These are phyloP conservation scores for Agonopterix alstromeriana DNA, from an alignment of 2,888 invertebrate genomes.

Conservation along the genomic window DNA sequence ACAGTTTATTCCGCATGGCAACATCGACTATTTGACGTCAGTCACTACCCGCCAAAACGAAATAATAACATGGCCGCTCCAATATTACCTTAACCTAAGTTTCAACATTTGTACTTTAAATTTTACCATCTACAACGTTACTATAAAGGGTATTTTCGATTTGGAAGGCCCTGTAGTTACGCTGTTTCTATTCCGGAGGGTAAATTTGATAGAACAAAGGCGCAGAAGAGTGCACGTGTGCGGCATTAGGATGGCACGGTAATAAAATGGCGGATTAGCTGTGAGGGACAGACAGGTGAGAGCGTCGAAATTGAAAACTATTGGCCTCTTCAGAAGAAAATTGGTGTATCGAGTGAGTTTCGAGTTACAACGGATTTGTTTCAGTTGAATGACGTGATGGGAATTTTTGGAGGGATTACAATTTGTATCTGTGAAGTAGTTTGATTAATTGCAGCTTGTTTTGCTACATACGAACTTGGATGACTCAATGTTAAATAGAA, in stretches of 20 bases:
- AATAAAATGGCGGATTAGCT: slow-evolving; percentile 71
- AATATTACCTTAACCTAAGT: slow-evolving; percentile 20
- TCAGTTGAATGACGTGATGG: slow-evolving; percentile 33
- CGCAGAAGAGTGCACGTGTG: slow-evolving; percentile 59
- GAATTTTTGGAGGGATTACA: slow-evolving; percentile 17
- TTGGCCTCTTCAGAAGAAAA: slow-evolving; percentile 59
- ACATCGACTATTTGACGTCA: slow-evolving; percentile 68
- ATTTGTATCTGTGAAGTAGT: no score
- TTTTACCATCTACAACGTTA: slow-evolving; percentile 15
- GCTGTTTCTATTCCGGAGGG: slow-evolving; percentile 18
- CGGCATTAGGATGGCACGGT: slow-evolving; percentile 57
- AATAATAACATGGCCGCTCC: slow-evolving; percentile 60
- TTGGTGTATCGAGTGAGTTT: slow-evolving; percentile 35
- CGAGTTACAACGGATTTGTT: slow-evolving; percentile 44
- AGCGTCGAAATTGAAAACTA: slow-evolving; percentile 66
- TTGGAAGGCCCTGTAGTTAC: slow-evolving; percentile 9
- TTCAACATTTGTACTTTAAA: slow-evolving; percentile 3
- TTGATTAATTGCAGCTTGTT: no score
- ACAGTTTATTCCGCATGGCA: slow-evolving; percentile 76
- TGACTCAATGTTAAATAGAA: no score
- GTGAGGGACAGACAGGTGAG: slow-evolving; percentile 58
- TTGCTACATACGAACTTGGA: no score
- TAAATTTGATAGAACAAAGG: slow-evolving; percentile 67
- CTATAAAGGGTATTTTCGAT: slow-evolving; percentile 19
- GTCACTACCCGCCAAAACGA: slow-evolving; percentile 70